Base-by-base conservation (phyloP, 2,797 vertebrate genomes). In the Serranus cabrilla region DNA sequence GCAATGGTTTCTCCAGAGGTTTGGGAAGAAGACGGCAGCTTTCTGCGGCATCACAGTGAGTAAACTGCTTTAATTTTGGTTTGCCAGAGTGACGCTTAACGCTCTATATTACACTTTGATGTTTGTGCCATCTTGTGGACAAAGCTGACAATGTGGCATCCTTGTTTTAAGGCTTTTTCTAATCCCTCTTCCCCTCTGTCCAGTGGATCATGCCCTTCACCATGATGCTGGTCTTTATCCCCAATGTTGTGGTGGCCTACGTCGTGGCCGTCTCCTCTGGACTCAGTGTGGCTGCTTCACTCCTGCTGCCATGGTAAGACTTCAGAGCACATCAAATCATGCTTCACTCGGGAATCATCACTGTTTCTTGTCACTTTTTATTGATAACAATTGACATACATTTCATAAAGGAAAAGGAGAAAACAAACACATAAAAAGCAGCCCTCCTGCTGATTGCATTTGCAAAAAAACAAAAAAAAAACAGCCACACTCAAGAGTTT, bases 131-230 rank as follows among this genome's bases (percentile, higher is more conserved):
- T 67, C 84, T 77, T 85, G 84, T 90, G 86, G 82, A n/a, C 37
- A 39, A 40, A 69, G 7, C 11, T 20, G 27, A 54, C 27, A 81
- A 17, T 12, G 23, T 51, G 0, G 27, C 8, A 6, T 57, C 50
- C 1, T 60, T 20, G 2, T 63, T n/a, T 18, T 25, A 17, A 39
- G 18, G 61, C 10, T 20, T 13, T 59, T 17, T 23, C 6, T 18
- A 10, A 3, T 27, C 0, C 0, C 6, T 76, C 5, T 63, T 16
- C 54, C 11, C 23, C 4, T 56, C 5, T 70, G 0, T 76, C 4
- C 80, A 99, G 98, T 96, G 95, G 95, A 98, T 99, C 92, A 96
- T 99, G 92, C 98, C 98, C 45, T 98, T 97, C 91, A 95, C 94
- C 18, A 63, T 97, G 94, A 93, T 97, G 95, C 85, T 99, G 91